Evolutionary conservation across 2,888 invertebrate species (phyloP).

Genomic region (Drosophila borealis): DNA sequence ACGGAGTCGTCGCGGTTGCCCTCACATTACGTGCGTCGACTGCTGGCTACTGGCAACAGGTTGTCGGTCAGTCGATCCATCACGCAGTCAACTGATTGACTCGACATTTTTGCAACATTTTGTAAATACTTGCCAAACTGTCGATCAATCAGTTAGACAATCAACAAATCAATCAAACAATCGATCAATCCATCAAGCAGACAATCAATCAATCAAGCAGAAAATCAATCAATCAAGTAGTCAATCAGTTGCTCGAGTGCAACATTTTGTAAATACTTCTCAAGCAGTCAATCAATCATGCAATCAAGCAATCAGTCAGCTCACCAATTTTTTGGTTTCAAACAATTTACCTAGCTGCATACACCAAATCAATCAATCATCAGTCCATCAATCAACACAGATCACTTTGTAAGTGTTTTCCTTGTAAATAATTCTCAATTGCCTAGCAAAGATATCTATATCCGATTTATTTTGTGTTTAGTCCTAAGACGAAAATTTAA

Average conservation of each 20-base stretch:
- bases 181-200: conserved; percentile 2
- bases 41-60: conserved; percentile 68
- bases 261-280: background rate
- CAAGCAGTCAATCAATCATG: conserved; percentile 6
- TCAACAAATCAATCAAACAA: background rate
- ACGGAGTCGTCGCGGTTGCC: conserved; percentile 37
- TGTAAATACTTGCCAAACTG: conserved; percentile 1
- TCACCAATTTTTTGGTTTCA: background rate
- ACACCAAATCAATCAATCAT: conserved; percentile 2
- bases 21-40: background rate
- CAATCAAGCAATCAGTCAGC: background rate
- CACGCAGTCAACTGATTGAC: conserved; percentile 21
- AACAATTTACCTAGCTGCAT: background rate
- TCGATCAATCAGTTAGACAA: background rate
- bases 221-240: background rate
- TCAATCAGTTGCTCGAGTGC: background rate
- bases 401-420: background rate
- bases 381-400: background rate
- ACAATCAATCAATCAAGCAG: background rate
- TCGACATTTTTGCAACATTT: background rate
- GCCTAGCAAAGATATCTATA: conserved; percentile 35
- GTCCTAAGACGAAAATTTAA: conserved; percentile 24
- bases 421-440: conserved; percentile 1
- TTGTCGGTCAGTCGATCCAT: conserved; percentile 55
- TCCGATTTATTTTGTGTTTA: background rate